phyloP scores from a whole-genome alignment of 2,888 invertebrate genomes.

The Epistrophella euchroma region DNA sequence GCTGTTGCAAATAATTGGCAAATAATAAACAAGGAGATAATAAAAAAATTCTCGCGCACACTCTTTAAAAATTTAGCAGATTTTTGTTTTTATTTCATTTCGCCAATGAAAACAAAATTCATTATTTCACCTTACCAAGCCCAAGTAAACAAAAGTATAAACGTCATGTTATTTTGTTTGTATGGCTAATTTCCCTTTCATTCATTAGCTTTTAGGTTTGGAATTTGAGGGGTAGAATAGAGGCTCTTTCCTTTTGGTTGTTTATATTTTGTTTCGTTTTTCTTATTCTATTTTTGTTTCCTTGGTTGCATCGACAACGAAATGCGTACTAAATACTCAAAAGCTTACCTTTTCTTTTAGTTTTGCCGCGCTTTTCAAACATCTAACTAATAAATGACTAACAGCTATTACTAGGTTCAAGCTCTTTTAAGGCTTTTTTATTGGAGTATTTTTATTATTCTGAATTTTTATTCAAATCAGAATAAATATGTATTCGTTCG shows the following conservation, averaged over 20 bases:
- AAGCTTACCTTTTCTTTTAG: not conserved
- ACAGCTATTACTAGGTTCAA: not conserved
- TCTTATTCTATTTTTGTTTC: not conserved
- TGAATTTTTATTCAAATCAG: not conserved
- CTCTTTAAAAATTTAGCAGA: constrained; percentile 3
- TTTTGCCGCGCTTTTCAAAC: constrained; percentile 12
- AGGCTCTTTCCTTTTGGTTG: not conserved
- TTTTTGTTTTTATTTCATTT: not conserved
- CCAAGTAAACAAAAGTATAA: not conserved
- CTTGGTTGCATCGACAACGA: not conserved
- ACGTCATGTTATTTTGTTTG: not conserved
- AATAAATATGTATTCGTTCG: not conserved
- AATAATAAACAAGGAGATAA: constrained; percentile 19
- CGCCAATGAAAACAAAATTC: constrained; percentile 58
- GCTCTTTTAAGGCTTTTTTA: not conserved
- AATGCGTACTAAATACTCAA: not conserved
- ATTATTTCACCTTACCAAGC: constrained; percentile 29
- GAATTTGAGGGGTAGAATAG: not conserved
- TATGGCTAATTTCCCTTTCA: constrained; percentile 39
- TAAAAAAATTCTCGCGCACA: constrained; percentile 3
- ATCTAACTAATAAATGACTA: not conserved
- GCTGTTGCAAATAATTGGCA: not conserved
- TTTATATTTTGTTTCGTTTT: not conserved
- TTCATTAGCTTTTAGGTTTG: constrained; percentile 12
- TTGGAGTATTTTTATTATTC: not conserved